Conservation (phyloP, 2,888 invertebrate genomes). For the Drosophila monieri region DNA sequence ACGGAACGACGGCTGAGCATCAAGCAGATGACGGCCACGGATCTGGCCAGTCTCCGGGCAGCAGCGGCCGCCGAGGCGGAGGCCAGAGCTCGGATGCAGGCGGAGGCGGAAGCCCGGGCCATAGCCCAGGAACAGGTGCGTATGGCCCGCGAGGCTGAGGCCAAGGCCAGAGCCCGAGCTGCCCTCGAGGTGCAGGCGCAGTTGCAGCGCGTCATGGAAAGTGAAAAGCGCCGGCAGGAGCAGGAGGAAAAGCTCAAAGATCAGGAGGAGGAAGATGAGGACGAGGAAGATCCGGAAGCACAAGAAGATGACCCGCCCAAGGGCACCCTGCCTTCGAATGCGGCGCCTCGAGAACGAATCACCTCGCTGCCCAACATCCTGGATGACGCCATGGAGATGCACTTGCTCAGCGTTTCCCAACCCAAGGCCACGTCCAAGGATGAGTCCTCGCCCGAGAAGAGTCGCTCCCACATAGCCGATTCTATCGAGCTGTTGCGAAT, state of each 20-base stretch:
- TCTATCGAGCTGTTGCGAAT: conserved; percentile 76
- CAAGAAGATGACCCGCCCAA: conserved; percentile 19
- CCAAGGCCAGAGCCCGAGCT: conserved; percentile 57
- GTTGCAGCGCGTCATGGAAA: conserved; percentile 42
- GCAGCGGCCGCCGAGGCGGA: conserved; percentile 77
- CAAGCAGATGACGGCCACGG: conserved; percentile 82
- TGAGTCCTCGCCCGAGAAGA: conserved; percentile 51
- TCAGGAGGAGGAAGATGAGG: conserved; percentile 4
- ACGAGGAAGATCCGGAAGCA: conserved; percentile 6
- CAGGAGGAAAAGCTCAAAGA: conserved; percentile 16
- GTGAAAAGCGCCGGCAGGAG: conserved; percentile 31
- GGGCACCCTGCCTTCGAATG: conserved; percentile 41
- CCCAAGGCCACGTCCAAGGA: conserved; percentile 31
- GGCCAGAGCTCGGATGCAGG: conserved; percentile 41
- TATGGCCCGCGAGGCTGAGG: conserved; percentile 30
- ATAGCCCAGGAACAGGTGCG: conserved; percentile 41
- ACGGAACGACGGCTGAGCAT: conserved; percentile 80
- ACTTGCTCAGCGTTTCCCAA: conserved; percentile 45
- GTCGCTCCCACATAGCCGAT: conserved; percentile 62
- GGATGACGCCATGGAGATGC: conserved; percentile 68
- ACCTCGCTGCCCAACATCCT: conserved; percentile 67
- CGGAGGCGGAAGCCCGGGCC: conserved; percentile 51
- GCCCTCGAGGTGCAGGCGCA: conserved; percentile 58
- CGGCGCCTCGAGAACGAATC: conserved; percentile 62
- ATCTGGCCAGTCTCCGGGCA: conserved; percentile 69